Percentiles rank a stretch among this genome's conserved stretches.
These are phyloP conservation scores for Heliocidaris erythrogramma DNA, from an alignment of 35 echinoderm and acorn worm species.

Conservation along the genomic window DNA sequence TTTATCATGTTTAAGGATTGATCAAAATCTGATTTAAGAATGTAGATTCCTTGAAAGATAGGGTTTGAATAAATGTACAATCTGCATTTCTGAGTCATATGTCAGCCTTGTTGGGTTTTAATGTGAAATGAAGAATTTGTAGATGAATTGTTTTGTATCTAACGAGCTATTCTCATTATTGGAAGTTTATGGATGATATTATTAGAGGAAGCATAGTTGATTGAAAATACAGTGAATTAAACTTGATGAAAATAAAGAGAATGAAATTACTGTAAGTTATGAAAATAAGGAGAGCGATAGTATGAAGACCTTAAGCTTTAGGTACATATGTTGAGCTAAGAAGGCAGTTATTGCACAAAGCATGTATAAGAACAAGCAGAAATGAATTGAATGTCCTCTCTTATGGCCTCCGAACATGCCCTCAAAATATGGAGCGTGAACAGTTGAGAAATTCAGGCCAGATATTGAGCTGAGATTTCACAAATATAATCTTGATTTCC, in stretches of 20 bases:
- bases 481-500: not conserved
- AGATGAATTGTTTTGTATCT: no score
- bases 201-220: no score
- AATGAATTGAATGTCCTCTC: not conserved
- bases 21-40: no score
- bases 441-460: not conserved
- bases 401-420: not conserved
- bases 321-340: not conserved
- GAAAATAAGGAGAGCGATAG: not conserved
- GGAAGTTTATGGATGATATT: no score
- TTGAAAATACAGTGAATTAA: not conserved
- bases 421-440: not conserved
- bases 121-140: no score
- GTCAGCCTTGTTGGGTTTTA: no score
- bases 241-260: no score
- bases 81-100: no score
- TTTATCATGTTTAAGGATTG: no score
- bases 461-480: not conserved
- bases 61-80: no score
- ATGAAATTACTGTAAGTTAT: not conserved
- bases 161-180: no score
- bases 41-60: no score
- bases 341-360: not conserved
- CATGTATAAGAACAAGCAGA: not conserved
- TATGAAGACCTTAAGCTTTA: not conserved